Percentiles rank a stretch among this genome's conserved stretches.
phyloP scores from a whole-genome alignment of 2,888 invertebrate genomes.

The Drosophila nr. perissopoda region DNA sequence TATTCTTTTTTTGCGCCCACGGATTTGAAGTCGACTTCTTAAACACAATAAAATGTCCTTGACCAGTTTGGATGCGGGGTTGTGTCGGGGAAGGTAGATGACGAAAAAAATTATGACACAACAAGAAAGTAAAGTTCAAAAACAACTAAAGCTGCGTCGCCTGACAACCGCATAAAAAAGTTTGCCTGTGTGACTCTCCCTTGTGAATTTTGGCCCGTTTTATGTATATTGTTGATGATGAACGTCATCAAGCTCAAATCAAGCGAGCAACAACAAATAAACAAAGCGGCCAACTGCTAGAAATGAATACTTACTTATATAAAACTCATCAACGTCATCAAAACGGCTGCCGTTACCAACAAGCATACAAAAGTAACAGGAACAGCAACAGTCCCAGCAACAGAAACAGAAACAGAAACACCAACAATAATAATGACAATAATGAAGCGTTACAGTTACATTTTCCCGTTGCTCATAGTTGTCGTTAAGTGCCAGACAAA shows the following conservation, averaged over 20 bases:
- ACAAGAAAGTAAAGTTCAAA: slow-evolving; percentile 56
- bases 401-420: slow-evolving; percentile 18
- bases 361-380: slow-evolving; percentile 41
- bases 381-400: slow-evolving; percentile 12
- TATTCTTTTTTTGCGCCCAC: slow-evolving; percentile 12
- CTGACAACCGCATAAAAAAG: slow-evolving; percentile 58
- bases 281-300: slow-evolving; percentile 50
- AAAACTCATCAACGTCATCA: slow-evolving; percentile 76
- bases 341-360: slow-evolving; percentile 46
- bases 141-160: slow-evolving; percentile 41
- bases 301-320: slow-evolving; percentile 56
- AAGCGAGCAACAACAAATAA: slow-evolving; percentile 63
- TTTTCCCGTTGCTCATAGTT: slow-evolving; percentile 53
- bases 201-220: slow-evolving; percentile 22
- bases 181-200: slow-evolving; percentile 36
- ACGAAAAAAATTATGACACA: slow-evolving; percentile 50
- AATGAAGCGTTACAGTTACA: slow-evolving; percentile 68
- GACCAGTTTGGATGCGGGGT: background rate
- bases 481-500: slow-evolving; percentile 58
- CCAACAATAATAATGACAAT: slow-evolving; percentile 52
- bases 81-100: slow-evolving; percentile 7
- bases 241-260: slow-evolving; percentile 69
- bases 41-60: slow-evolving; percentile 16
- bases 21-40: slow-evolving; percentile 14
- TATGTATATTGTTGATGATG: slow-evolving; percentile 34